Evolutionary conservation across 1,140 invertebrate genomes (phyloP).

Genomic region (Ladona fulva): DNA sequence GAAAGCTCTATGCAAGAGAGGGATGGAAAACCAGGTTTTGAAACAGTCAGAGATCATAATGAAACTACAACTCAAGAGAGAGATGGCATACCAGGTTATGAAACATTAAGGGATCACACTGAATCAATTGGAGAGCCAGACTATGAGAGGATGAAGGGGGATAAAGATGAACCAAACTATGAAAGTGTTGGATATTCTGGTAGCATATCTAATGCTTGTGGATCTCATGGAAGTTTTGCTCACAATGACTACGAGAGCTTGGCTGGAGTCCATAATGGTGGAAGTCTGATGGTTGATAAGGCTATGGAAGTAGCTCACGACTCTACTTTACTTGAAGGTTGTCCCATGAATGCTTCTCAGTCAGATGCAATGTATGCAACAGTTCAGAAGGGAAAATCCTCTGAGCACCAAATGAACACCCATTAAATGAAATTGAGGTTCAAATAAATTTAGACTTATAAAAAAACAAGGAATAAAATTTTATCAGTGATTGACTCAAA

Average conservation of each 20-base stretch:
- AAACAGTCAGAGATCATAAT: conserved; percentile 23
- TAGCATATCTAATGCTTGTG: not conserved
- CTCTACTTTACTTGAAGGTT: not conserved
- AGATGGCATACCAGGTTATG: conserved; percentile 33
- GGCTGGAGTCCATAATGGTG: not conserved
- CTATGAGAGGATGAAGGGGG: conserved; percentile 37
- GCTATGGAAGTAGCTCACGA: not conserved
- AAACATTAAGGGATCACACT: conserved; percentile 27
- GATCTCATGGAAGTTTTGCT: not conserved
- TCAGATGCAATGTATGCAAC: not conserved
- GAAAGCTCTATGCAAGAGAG: conserved; percentile 15
- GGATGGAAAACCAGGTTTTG: conserved; percentile 24
- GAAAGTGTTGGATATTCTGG: conserved; percentile 26
- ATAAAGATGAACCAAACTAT: conserved; percentile 39
- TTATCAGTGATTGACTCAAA: not conserved
- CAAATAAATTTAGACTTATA: too few relatives aligned
- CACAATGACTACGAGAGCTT: not conserved
- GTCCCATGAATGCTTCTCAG: not conserved
- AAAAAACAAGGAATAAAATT: too few relatives aligned
- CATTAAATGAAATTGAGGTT: not conserved
- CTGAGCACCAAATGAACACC: not conserved
- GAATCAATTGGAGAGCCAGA: conserved; percentile 28
- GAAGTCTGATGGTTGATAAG: not conserved
- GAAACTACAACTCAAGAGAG: too few relatives aligned
- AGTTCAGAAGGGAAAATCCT: not conserved